Evolutionary conservation across 2,888 invertebrate species (phyloP), one percentile per base, ranked within the genome.

Genomic region (Platycheirus rosarum): DNA sequence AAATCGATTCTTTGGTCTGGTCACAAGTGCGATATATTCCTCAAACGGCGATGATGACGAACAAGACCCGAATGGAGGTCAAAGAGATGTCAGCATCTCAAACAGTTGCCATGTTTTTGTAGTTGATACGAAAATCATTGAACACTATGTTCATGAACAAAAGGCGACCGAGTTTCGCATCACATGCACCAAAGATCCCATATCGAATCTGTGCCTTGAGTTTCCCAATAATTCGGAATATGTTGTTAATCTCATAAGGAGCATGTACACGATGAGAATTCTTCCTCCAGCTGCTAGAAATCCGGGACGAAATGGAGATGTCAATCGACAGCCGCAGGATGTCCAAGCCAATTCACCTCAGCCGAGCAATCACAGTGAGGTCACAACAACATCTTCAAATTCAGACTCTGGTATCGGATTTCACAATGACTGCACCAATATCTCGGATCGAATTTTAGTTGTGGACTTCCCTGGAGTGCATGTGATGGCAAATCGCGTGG

Each of bases 361-460:
- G 86, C 96, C 96, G 0, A 96, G 96, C 88, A 94, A 94, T 87
- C 94, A 95, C 79, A 96, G 95, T 87, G 95, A 95, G 85, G 93
- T 95, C 7, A 95, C 95, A 0, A 94, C 94, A 0, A 95, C 96
- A 16, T 97, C 97, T 0, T 97, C 97, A 86, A 98, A 97, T 89
- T 97, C 97, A 70, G 98, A 98, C 89, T 98, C 97, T 1, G 98
- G 98, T 0, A 97, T 98, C 78, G 98, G 98, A 0, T 97, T 97
- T 87, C 94, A 97, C 84, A 97, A 97, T 86, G 97, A 97, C 86
- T 95, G 95, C 86, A 94, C 95, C 8, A 95, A 95, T 87, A 94
- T 96, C 62, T 95, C 95, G 0, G 96, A 96, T 88, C 92, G 96
- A 74, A 96, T 96, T 86, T 89, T 95, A 32, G 94, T 95, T 0